A percentile compares a stretch with the other conserved stretches of the same genome.
Conservation (phyloP, 2,888 invertebrate species). For the Tortricodes alternella region DNA sequence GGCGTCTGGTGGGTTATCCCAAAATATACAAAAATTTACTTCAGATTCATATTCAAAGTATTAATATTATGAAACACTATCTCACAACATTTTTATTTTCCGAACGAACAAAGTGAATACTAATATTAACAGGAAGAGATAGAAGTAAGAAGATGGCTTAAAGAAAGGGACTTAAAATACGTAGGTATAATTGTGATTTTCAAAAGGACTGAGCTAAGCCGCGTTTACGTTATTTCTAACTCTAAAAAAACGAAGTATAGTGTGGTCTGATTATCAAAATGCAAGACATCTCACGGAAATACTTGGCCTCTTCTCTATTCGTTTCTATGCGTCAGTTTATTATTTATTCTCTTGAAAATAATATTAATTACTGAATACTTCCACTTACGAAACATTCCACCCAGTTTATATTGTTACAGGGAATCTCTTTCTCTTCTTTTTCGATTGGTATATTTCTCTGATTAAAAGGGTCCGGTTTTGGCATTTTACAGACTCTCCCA, state of each 20-base stretch:
- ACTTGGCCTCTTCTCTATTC: too few relatives aligned
- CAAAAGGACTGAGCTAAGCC: too few relatives aligned
- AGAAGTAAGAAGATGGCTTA: neutral
- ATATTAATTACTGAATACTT: neutral
- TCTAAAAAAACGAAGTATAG: too few relatives aligned
- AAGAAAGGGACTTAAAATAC: too few relatives aligned
- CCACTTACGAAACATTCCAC: neutral
- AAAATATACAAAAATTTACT: neutral
- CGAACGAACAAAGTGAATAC: too few relatives aligned
- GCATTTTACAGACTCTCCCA: neutral
- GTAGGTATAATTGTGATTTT: too few relatives aligned
- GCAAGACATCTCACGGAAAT: too few relatives aligned
- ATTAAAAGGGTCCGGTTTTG: neutral
- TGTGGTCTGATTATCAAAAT: too few relatives aligned
- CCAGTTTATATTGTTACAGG: neutral
- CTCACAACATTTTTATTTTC: too few relatives aligned
- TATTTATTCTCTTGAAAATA: neutral
- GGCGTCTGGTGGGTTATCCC: neutral
- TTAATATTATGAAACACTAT: too few relatives aligned
- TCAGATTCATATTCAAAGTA: neutral
- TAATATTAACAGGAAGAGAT: neutral
- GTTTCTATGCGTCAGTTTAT: neutral
- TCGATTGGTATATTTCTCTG: neutral
- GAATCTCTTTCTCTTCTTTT: neutral
- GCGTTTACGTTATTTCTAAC: too few relatives aligned